Evolutionary conservation across 2,888 invertebrate species (phyloP), one percentile per base, ranked within the genome.

Genomic region (Heteropelma amictum): DNA sequence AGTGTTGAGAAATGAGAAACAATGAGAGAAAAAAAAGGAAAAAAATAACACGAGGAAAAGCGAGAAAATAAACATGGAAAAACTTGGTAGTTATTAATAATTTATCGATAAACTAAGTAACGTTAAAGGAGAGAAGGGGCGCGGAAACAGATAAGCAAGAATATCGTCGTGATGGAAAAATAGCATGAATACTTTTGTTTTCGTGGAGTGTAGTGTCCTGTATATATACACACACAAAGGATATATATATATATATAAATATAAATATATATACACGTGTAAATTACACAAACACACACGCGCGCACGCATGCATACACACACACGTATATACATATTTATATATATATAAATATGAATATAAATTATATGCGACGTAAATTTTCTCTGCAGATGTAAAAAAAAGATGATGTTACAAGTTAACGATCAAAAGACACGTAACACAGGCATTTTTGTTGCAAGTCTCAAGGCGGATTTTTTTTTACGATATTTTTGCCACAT

Each of bases 131-230:
- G 33, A 54, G 49, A 47, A 14, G 35, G 19, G 10, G 47, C n/a
- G 19, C 54, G 23, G 21, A 64, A 67, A 45, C 56, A 65, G 77
- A 74, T 21, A 30, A 69, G 53, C 56, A 76, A 77, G 58, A 87
- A 81, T 83, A 86, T 80, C 82, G 86, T 68, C 79, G 76, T 82
- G 74, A 82, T 83, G 82, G 79, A 84, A 83, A 83, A 86, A 86
- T 88, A 86, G 86, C 79, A 85, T 87, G 86, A 86, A 85, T 80
- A 82, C 87, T 75, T 88, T 85, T 87, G 86, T 87, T 89, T 86
- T 86, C 82, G 84, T 87, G 87, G 83, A 89, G 85, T 88, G 87
- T 89, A 88, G 88, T 84, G 84, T 88, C 88, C 88, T 89, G 87
- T 89, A 88, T 89, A 89, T 88, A 87, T 78, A 85, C 83, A 85